Percentiles rank a stretch among this genome's conserved stretches.
These are phyloP conservation scores for Pristis pectinata DNA, from an alignment of 2,797 vertebrate species.

Conservation along the genomic window DNA sequence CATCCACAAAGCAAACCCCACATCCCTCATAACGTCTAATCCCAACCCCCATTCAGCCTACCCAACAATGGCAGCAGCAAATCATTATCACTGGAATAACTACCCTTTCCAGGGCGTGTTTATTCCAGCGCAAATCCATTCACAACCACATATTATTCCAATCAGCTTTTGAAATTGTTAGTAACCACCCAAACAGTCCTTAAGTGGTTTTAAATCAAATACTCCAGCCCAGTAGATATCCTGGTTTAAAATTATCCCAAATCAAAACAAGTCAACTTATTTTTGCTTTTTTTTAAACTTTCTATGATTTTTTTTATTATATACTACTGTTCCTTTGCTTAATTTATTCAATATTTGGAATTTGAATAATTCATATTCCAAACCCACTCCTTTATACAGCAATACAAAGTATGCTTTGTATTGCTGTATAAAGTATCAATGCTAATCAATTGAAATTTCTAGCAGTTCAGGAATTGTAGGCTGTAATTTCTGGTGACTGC, in stretches of 20 bases:
- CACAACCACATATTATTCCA: no score
- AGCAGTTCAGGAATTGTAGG: background rate
- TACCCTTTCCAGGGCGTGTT: background rate
- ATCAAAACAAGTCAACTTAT: background rate
- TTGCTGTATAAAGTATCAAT: no score
- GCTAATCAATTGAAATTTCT: background rate
- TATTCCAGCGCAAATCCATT: background rate
- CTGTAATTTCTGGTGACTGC: background rate
- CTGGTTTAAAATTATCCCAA: background rate
- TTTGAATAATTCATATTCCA: background rate
- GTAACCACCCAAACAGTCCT: background rate
- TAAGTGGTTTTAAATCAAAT: background rate
- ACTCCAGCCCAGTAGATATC: background rate
- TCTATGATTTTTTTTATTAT: background rate
- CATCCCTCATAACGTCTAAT: background rate
- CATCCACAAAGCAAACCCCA: background rate
- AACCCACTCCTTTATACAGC: background rate
- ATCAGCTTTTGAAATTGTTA: background rate
- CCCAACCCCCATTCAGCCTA: no score
- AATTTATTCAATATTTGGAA: background rate
- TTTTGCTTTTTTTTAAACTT: background rate
- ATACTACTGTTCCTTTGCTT: background rate
- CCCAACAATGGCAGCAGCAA: background rate
- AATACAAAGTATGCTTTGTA: no score
- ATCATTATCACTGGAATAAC: background rate